These are phyloP conservation scores for Apis dorsata DNA, from an alignment of 1,140 invertebrate species.

Conservation along the genomic window DNA sequence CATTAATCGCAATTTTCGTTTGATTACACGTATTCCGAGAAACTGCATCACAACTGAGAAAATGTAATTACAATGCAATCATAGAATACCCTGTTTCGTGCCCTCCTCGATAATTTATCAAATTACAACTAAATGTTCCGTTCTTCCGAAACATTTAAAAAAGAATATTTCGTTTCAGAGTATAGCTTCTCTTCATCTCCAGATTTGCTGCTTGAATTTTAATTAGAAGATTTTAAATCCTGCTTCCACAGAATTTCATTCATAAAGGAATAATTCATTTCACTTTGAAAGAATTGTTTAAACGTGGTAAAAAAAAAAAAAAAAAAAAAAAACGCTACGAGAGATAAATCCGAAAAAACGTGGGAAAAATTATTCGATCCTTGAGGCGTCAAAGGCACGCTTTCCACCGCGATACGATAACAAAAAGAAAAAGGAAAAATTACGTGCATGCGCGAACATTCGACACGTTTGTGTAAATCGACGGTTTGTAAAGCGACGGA, in stretches of 20 bases:
- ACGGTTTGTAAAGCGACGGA: neutral
- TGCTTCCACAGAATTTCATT: neutral
- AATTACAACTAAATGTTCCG: neutral
- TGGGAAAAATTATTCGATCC: neutral
- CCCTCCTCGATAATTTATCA: constrained; percentile 27
- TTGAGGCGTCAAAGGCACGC: neutral
- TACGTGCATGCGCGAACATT: no score
- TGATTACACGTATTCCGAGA: constrained; percentile 18
- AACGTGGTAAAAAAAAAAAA: neutral
- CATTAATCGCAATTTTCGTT: constrained; percentile 40
- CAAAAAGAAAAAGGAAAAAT: neutral
- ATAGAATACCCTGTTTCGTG: neutral
- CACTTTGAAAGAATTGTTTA: neutral
- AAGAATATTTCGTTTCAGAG: no score
- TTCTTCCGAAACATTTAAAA: neutral
- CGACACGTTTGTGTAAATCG: neutral
- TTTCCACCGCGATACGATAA: neutral
- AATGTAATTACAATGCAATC: constrained; percentile 30
- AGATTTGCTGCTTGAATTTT: neutral
- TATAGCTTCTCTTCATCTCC: neutral
- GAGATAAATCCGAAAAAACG: neutral
- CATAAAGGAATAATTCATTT: neutral
- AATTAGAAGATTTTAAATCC: neutral
- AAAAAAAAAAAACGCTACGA: neutral
- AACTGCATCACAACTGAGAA: neutral